Conservation (phyloP, 1,140 invertebrate species). For the Leptopilina boulardi region DNA sequence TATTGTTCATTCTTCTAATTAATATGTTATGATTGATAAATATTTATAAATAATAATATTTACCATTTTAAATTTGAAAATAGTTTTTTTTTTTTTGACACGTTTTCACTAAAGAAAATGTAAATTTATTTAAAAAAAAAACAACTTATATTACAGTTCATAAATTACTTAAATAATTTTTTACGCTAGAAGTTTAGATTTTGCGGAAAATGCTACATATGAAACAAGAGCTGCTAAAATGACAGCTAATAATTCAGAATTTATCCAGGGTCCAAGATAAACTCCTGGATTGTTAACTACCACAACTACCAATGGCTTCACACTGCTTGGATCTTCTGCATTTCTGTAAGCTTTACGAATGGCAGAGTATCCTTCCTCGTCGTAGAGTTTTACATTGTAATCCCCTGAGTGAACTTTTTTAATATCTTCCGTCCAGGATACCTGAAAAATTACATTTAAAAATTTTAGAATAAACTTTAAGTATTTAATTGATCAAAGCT, state of each 20-base stretch:
- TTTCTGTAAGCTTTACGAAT: slow-evolving; percentile 86
- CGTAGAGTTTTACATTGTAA: slow-evolving; percentile 88
- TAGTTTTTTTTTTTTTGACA: slow-evolving; percentile 2
- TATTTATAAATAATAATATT: no score
- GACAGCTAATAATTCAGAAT: slow-evolving; percentile 93
- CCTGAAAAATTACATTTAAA: slow-evolving; percentile 74
- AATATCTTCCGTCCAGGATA: slow-evolving; percentile 94
- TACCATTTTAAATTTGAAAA: no score
- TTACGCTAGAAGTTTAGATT: slow-evolving; percentile 85
- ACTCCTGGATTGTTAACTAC: slow-evolving; percentile 89
- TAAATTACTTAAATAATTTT: slow-evolving; percentile 47
- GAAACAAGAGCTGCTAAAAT: slow-evolving; percentile 86
- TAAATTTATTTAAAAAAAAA: slow-evolving; percentile 33
- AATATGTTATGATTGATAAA: no score
- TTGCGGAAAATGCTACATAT: slow-evolving; percentile 90
- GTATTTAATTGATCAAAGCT: no score
- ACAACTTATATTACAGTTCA: slow-evolving; percentile 43
- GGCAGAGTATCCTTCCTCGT: slow-evolving; percentile 93
- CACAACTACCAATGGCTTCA: slow-evolving; percentile 86
- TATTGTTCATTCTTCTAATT: no score
- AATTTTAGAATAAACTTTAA: background rate
- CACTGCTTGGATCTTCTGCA: slow-evolving; percentile 80
- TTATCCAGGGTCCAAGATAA: slow-evolving; percentile 93
- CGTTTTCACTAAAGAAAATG: background rate
- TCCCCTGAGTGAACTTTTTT: slow-evolving; percentile 87